phyloP scores from a whole-genome alignment of 2,888 invertebrate genomes.

The Abrostola tripartita region DNA sequence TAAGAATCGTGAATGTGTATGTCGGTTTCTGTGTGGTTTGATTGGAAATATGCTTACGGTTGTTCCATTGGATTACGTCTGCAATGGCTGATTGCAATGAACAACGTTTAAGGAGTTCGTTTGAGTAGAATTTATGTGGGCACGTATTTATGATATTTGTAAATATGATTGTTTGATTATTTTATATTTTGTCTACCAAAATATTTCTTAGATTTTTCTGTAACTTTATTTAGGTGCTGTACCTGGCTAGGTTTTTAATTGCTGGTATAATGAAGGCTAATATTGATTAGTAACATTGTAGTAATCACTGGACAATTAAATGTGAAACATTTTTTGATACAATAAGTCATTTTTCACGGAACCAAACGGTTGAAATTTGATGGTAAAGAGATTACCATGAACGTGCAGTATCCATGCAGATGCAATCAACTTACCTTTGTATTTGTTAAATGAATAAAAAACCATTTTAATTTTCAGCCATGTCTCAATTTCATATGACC shows the following conservation, averaged over 20 bases:
- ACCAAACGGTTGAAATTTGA: too few species aligned
- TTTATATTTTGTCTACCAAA: constrained; percentile 31
- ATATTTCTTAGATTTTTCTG: constrained; percentile 17
- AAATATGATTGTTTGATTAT: constrained; percentile 33
- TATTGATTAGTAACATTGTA: too few species aligned
- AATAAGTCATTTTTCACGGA: too few species aligned
- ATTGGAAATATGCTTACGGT: constrained; percentile 85
- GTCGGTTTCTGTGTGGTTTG: constrained; percentile 79
- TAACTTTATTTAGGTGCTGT: too few species aligned
- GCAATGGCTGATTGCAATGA: constrained; percentile 75
- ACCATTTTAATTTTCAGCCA: constrained; percentile 5
- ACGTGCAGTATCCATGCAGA: neutral
- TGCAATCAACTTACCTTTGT: neutral
- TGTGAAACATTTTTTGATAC: too few species aligned
- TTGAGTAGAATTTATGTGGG: constrained; percentile 12
- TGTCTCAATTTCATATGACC: constrained; percentile 43
- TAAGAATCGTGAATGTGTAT: constrained; percentile 80
- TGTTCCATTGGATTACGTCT: constrained; percentile 77
- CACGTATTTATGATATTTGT: constrained; percentile 5
- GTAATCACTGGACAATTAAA: too few species aligned
- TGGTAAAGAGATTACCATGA: neutral
- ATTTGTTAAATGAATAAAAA: neutral
- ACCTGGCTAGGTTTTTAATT: too few species aligned
- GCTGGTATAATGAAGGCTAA: too few species aligned
- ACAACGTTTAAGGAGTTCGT: constrained; percentile 53